These are phyloP conservation scores for Diorhabda elongata DNA, from an alignment of 1,140 invertebrate genomes.

Conservation along the genomic window DNA sequence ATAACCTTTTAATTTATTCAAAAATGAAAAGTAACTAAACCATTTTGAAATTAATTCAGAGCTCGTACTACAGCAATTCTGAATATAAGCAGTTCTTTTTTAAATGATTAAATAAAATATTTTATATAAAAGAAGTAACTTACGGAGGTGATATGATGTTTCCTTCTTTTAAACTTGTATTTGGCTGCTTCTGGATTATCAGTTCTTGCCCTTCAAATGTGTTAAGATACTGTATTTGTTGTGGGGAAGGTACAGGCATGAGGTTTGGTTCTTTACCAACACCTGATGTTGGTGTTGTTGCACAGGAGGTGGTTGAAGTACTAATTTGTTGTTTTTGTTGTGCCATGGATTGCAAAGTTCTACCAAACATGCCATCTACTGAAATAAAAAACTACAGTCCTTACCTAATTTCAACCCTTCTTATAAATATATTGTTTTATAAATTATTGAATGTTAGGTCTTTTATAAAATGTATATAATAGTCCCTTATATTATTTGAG, in stretches of 20 bases:
- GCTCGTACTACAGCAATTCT: too few species aligned
- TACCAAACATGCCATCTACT: slow-evolving; percentile 74
- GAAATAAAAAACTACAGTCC: slow-evolving; percentile 17
- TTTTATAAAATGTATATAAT: too few species aligned
- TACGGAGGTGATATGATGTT: slow-evolving; percentile 48
- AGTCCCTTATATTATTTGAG: too few species aligned
- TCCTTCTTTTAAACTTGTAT: slow-evolving; percentile 70
- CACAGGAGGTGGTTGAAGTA: slow-evolving; percentile 40
- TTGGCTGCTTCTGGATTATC: slow-evolving; percentile 94
- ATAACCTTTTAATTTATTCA: too few species aligned
- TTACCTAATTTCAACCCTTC: too few species aligned
- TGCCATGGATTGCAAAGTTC: slow-evolving; percentile 72
- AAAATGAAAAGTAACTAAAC: too few species aligned
- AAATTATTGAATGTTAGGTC: too few species aligned
- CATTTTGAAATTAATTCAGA: too few species aligned
- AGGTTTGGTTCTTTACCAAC: slow-evolving; percentile 74
- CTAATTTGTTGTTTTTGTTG: slow-evolving; percentile 66
- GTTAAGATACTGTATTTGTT: slow-evolving; percentile 93
- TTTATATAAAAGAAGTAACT: slow-evolving; percentile 26
- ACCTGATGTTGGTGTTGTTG: slow-evolving; percentile 45
- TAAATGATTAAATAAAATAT: not conserved
- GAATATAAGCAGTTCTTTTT: too few species aligned
- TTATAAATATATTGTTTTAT: too few species aligned
- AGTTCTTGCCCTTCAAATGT: slow-evolving; percentile 94
- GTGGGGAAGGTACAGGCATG: slow-evolving; percentile 93